phyloP scores from a whole-genome alignment of 64 coral and sea anemone genomes.

The Hydrozoanthus tunicans region DNA sequence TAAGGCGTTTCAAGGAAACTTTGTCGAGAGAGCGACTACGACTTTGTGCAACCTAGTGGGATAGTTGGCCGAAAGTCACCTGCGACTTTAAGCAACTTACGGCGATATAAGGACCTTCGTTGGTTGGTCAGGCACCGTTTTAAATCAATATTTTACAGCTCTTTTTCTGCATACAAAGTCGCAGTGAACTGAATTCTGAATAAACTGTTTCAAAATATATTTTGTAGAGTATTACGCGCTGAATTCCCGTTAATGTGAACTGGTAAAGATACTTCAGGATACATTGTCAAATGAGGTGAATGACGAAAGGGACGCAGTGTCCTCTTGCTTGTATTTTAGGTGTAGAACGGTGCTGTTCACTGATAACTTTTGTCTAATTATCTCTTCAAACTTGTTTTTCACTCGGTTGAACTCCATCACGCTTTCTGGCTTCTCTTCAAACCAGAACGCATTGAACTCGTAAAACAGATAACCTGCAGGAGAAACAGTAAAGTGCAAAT shows the following conservation, averaged over 20 bases:
- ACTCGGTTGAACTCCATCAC: conserved; percentile 93
- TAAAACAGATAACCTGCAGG: conserved; percentile 90
- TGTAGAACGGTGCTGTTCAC: conserved; percentile 29
- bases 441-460: conserved; percentile 95
- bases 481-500: not conserved
- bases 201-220: conserved; percentile 1
- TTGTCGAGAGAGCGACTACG: too few species aligned
- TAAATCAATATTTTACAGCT: too few species aligned
- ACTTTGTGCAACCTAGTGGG: too few species aligned
- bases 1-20: too few species aligned
- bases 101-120: too few species aligned
- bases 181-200: too few species aligned
- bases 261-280: not conserved
- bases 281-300: conserved; percentile 59
- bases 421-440: conserved; percentile 85
- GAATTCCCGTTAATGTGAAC: too few species aligned
- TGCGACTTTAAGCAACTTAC: too few species aligned
- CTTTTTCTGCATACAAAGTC: too few species aligned
- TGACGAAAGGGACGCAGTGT: conserved; percentile 64
- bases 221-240: too few species aligned
- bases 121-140: too few species aligned
- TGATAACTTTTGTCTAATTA: conserved; percentile 48
- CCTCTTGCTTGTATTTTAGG: conserved; percentile 68
- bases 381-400: conserved; percentile 89
- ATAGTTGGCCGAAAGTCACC: too few species aligned